phyloP scores from a whole-genome alignment of 1,140 invertebrate genomes.

The Macrobrachium nipponense region DNA sequence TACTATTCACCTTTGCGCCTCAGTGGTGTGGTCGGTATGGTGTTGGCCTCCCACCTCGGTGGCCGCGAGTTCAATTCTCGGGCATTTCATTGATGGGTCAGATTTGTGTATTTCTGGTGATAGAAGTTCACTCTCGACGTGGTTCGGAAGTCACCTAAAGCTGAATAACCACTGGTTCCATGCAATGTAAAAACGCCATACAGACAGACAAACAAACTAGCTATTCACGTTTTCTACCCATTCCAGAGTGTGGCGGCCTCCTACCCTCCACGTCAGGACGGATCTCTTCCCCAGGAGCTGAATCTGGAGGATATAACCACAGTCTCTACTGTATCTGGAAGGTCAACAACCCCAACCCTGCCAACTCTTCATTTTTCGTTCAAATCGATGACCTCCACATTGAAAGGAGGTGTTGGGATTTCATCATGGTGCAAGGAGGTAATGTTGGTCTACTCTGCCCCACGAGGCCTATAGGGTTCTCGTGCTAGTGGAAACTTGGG shows the following conservation, averaged over 20 bases:
- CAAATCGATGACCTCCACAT: conserved; percentile 1
- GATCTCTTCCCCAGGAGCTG: background rate
- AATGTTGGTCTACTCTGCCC: background rate
- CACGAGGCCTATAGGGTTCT: background rate
- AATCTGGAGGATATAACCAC: background rate
- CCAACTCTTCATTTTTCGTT: conserved; percentile 37
- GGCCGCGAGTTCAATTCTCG: no score
- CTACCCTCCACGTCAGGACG: background rate
- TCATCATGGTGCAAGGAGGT: conserved; percentile 37
- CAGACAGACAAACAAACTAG: no score
- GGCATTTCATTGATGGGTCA: no score
- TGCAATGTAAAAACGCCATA: no score
- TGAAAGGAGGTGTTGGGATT: background rate
- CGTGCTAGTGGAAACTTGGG: background rate
- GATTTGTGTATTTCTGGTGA: no score
- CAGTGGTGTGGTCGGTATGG: no score
- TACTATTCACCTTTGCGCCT: no score
- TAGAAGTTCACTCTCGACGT: no score
- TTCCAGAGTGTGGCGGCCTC: conserved; percentile 37
- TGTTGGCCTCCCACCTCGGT: no score
- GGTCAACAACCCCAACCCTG: conserved; percentile 4
- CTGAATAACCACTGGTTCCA: no score
- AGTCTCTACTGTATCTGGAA: conserved; percentile 36
- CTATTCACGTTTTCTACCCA: background rate
- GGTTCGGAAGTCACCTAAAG: no score